phyloP scores from a whole-genome alignment of 2,113 vertebrate species.

The Calidris pygmaea region DNA sequence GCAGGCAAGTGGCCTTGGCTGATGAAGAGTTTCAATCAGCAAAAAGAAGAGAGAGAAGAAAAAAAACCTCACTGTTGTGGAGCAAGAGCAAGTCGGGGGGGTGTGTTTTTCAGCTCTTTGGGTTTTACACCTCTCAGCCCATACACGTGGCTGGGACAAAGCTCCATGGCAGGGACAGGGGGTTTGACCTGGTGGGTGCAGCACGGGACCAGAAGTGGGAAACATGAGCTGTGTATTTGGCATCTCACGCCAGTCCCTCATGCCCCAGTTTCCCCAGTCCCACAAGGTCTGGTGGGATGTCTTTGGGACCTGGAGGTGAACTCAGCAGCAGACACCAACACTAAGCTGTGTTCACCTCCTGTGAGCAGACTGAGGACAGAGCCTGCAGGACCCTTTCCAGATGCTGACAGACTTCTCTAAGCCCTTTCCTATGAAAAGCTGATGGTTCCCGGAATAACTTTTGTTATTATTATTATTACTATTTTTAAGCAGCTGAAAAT shows the following conservation, averaged over 20 bases:
- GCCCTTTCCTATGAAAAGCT: neutral
- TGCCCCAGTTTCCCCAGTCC: neutral
- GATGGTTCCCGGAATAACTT: neutral
- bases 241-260: neutral
- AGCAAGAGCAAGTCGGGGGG: neutral
- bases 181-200: neutral
- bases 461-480: neutral
- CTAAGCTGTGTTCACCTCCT: neutral
- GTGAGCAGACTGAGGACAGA: rapidly evolving
- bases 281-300: neutral
- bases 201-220: neutral
- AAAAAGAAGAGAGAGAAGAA: neutral
- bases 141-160: neutral
- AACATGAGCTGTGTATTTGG: neutral
- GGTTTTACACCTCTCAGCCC: neutral
- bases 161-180: neutral
- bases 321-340: rapidly evolving
- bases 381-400: neutral
- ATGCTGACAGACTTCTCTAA: neutral
- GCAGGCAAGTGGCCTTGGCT: neutral
- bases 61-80: rapidly evolving
- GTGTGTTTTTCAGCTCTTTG: neutral
- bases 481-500: neutral
- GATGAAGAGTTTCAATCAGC: neutral
- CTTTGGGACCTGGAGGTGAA: neutral